A percentile compares a stretch with the other conserved stretches of the same genome.
phyloP scores from a whole-genome alignment of 2,797 vertebrate genomes.

The Fundulus diaphanus region DNA sequence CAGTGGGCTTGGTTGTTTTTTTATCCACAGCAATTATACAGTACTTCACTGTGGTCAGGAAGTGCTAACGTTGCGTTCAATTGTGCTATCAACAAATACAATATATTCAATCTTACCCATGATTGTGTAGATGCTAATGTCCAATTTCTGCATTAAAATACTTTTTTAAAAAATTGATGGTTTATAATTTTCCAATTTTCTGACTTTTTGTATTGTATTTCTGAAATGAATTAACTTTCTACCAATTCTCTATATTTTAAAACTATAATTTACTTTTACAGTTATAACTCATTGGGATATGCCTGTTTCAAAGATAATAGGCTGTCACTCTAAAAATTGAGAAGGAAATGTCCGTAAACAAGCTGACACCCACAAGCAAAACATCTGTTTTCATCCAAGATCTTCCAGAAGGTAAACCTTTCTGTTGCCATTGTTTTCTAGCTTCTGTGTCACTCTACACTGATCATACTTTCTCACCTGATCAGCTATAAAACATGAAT shows the following conservation, averaged over 20 bases:
- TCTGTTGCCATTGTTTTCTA: not conserved
- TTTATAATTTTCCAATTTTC: not conserved
- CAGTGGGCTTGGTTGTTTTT: not conserved
- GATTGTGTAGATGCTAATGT: not conserved
- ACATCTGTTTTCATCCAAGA: not conserved
- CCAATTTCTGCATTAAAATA: not conserved
- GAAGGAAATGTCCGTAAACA: not conserved
- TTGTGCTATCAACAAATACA: not conserved
- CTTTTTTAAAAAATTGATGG: not conserved
- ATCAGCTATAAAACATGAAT: constrained; percentile 17
- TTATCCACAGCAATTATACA: too few species aligned
- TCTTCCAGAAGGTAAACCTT: not conserved
- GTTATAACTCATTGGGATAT: not conserved
- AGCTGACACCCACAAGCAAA: not conserved
- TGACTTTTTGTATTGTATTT: too few species aligned
- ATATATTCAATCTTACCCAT: not conserved
- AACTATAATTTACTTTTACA: too few species aligned
- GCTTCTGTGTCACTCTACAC: not conserved
- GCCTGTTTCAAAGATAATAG: not conserved
- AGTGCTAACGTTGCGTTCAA: not conserved
- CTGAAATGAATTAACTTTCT: not conserved
- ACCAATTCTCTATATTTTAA: not conserved
- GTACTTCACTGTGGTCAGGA: not conserved
- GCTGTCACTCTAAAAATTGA: not conserved
- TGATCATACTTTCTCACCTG: not conserved